Evolutionary conservation across 2,113 vertebrate species (phyloP), one percentile per base, ranked within the genome.

Genomic region (Sturnira hondurensis): DNA sequence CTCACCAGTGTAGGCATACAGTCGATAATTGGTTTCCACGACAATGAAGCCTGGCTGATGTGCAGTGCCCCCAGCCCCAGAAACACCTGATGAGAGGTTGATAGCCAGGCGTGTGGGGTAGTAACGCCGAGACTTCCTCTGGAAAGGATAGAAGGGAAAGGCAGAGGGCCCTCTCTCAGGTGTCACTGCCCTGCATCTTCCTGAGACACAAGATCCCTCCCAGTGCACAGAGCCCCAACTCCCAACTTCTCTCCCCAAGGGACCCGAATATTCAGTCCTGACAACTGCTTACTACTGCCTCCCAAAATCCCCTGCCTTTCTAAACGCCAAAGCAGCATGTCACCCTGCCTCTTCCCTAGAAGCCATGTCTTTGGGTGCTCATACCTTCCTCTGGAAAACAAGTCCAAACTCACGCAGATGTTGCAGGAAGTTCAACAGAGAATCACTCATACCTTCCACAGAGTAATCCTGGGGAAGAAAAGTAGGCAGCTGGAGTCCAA

Each of bases 361-460:
- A 45, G 43, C 54, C 36, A 26, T 1, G 16, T 28, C 7, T 50
- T 56, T 68, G 67, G 47, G 38, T 65, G 15, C 31, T 68, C 96
- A 20, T 94, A 99, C 99, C 99, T 99, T 99, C 83, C 99, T 99
- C 98, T 99, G 99, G 97, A 99, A 99, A 77, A 99, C 99, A 17
- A 99, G 98, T 7, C 99, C 99, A 76, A 99, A 99, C 97, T 99
- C 99, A 26, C 99, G 97, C 33, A 99, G 98, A 94, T 99, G 99
- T 97, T 99, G 99, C 94, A 99, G 98, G 94, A 99, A 99, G 15
- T 98, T 99, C 70, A 99, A 98, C 26, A 99, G 96, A 5, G 99
- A 99, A 80, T 99, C 99, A n/a, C 99, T 99, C 99, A 99, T 99
- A 0, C 99, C 99, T 96, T 99, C 99, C 91, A 99, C 99, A 0